Percentiles rank a stretch among this genome's conserved stretches.
Conservation (phyloP, 2,113 vertebrate genomes). For the Neodontobutis hainanensis region DNA sequence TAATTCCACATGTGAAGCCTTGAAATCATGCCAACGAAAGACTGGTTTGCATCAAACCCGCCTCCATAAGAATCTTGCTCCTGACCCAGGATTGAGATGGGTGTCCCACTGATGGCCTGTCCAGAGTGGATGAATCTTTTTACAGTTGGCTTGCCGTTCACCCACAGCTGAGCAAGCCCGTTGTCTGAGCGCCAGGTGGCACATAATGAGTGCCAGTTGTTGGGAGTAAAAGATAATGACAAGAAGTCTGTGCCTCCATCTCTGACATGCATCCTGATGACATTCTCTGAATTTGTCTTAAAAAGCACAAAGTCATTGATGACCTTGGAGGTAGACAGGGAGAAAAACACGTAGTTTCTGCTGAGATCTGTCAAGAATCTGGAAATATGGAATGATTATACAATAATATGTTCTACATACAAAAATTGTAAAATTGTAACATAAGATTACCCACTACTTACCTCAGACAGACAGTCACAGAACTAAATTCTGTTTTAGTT, state of each 20-base stretch:
- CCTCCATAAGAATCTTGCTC: constrained; percentile 40
- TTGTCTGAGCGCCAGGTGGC: constrained; percentile 4
- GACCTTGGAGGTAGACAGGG: neutral
- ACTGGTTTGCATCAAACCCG: constrained; percentile 17
- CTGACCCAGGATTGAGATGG: constrained; percentile 47
- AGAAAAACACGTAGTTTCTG: constrained; percentile 30
- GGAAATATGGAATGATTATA: neutral
- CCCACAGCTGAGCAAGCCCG: constrained; percentile 49
- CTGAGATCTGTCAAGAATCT: constrained; percentile 50
- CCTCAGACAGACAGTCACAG: constrained; percentile 43
- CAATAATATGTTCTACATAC: no score
- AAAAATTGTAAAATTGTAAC: no score
- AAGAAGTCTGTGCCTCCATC: constrained; percentile 6
- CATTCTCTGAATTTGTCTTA: neutral
- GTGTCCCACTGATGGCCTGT: neutral
- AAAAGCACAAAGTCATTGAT: constrained; percentile 37
- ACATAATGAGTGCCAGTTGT: constrained; percentile 37
- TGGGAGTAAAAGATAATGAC: constrained; percentile 10
- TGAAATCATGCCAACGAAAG: constrained; percentile 46
- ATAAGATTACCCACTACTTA: constrained; percentile 3
- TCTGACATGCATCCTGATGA: no score
- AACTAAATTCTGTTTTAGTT: neutral
- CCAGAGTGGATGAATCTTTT: constrained; percentile 36
- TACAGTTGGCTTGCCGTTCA: constrained; percentile 43
- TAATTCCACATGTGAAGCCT: constrained; percentile 57